Base-by-base conservation (phyloP, 1,140 invertebrate genomes). In the Ceratina calcarata region DNA sequence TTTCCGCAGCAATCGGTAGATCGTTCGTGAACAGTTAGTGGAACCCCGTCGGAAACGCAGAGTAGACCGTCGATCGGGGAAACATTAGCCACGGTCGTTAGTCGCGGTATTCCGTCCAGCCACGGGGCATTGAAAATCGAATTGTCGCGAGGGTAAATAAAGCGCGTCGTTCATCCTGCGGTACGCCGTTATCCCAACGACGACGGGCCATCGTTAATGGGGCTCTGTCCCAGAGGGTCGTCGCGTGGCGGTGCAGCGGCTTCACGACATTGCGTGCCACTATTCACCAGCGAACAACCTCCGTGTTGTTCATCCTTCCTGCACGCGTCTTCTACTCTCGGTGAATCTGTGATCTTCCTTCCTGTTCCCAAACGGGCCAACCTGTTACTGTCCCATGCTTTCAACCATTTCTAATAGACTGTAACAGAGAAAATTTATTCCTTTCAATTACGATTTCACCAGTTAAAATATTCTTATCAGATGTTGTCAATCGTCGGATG, bases 51-150 rank as follows among this genome's bases (percentile, higher is more conserved):
- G 22, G 49, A 49, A 27, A n/a, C 57, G 68, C 51, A 37, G 57
- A 20, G n/a, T 67, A 32, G 75, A 77, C 51, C 53, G 37, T 84
- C 61, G 82, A 55, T 75, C 66, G 79, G 16, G 68, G 70, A 79
- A 82, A 37, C 84, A 85, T 86, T 86, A 82, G 64, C 4, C 62
- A 86, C 60, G 84, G 83, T 80, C 81, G 24, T 85, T 84, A 74
- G 62, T 7, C 10, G 6, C 4, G 55, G 7, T 18, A 24, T 1
- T 49, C 13, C 2, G 8, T 45, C 57, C 20, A 55, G 22, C 20
- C 49, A 53, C 27, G 57, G 74, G 62, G 55, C 55, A 85, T 82
- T 69, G 67, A 78, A 86, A 82, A 85, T 82, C 83, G 75, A 75
- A 86, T 86, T 70, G 82, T 61, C 64, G 55, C 45, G 67, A n/a